phyloP scores from a whole-genome alignment of 2,797 vertebrate genomes.

The Myripristis murdjan region DNA sequence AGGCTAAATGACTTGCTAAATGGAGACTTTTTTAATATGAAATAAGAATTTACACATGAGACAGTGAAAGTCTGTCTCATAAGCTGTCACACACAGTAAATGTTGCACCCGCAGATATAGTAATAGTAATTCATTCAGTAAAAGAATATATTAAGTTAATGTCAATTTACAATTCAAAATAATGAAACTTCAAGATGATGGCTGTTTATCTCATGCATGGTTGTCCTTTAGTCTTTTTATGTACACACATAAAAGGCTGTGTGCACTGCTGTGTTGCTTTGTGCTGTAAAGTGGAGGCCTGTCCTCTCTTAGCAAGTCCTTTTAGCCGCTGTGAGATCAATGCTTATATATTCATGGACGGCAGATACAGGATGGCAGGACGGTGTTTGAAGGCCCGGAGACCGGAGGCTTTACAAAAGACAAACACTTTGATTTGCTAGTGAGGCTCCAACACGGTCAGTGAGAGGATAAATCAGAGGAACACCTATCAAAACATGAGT shows the following conservation, averaged over 20 bases:
- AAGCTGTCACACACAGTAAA: too few species aligned
- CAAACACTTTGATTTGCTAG: conserved; percentile 73
- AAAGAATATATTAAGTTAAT: neutral
- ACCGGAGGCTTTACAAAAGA: conserved; percentile 64
- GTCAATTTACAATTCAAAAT: neutral
- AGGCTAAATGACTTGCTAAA: too few species aligned
- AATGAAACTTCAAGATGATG: neutral
- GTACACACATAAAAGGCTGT: conserved; percentile 74
- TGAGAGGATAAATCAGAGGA: conserved; percentile 32
- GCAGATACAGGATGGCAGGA: conserved; percentile 36
- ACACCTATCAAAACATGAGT: conserved; percentile 12
- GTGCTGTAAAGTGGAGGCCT: conserved; percentile 66
- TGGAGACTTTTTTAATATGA: too few species aligned
- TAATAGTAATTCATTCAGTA: neutral
- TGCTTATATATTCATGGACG: conserved; percentile 77
- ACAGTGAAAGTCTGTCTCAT: too few species aligned
- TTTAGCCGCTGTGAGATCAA: conserved; percentile 77
- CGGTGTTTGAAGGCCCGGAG: conserved; percentile 79
- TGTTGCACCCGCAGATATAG: neutral
- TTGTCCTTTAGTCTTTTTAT: conserved; percentile 60
- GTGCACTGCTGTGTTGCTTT: conserved; percentile 66
- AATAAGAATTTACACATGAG: too few species aligned
- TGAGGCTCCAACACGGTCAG: conserved; percentile 38
- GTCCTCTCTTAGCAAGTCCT: conserved; percentile 66
- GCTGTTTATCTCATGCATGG: conserved; percentile 30